Evolutionary conservation across 1,140 invertebrate species (phyloP), one percentile per base, ranked within the genome.

Genomic region (Araneus ventricosus): DNA sequence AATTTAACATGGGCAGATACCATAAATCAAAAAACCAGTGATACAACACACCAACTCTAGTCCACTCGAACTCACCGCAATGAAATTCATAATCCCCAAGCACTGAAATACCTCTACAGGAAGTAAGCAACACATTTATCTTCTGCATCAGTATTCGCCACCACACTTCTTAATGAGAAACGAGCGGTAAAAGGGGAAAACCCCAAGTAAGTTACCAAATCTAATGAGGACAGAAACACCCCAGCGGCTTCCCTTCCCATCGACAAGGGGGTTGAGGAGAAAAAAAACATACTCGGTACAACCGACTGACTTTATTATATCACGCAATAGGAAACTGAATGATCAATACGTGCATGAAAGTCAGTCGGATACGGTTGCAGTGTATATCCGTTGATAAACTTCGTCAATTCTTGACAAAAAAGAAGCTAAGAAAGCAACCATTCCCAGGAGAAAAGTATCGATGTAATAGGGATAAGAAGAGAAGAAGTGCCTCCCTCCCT

Each of bases 281-380:
- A 34, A 27, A 30, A 37, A 75, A 75, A 34, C 67, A 37, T 10
- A 5, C 0, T 4, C 24, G 67, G 10, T 10, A 34, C 27, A 75
- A 70, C n/a, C 61, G 8, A 63, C 61, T 24, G 27, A 75, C 67
- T 75, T 75, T 75, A 75, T 75, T 75, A 75, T 75, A 75, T 75
- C 30, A 75, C 67, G 67, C 67, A 75, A 75, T 75, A 75, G 67
- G 67, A 37, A 75, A 75, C 67, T 75, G 67, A 75, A 75, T 75
- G 67, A 75, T 75, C 67, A 34, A 75, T 75, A 75, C 67, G 67
- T 75, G 67, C 67, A 75, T 75, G 67, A 75, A 75, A 75, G 67
- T 30, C 27, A 61, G 20, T 17, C 1, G 59, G 59, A 34, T 75
- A 30, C 67, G 3, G 27, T 75, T 27, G 27, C 27, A 37, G 67